Conservation (phyloP, 2,888 invertebrate species). For the Zhengitettix transpicula region DNA sequence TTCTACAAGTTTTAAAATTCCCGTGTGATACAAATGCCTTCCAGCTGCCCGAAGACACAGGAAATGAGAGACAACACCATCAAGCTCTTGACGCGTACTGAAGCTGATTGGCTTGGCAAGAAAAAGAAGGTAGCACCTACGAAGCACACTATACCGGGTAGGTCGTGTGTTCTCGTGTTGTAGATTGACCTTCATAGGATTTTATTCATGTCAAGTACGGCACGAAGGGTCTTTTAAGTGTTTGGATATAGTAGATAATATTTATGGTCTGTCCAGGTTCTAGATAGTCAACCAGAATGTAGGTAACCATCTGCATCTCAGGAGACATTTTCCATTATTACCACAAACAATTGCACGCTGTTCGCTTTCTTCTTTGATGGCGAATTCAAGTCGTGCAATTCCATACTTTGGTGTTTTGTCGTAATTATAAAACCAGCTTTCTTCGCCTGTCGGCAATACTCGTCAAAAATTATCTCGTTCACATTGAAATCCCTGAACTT, state of each 20-base stretch:
- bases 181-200: neutral
- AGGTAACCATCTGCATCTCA: slow-evolving; percentile 1
- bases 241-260: neutral
- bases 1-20: neutral
- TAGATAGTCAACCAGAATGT: neutral
- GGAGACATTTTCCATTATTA: neutral
- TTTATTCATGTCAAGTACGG: neutral
- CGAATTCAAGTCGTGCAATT: slow-evolving; percentile 1
- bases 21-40: neutral
- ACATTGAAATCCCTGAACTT: neutral
- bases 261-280: neutral
- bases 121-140: too few relatives aligned
- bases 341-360: neutral
- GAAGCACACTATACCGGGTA: too few relatives aligned
- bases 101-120: too few relatives aligned
- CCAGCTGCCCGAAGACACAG: neutral
- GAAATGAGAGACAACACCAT: too few relatives aligned
- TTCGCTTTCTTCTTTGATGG: neutral
- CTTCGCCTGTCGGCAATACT: neutral
- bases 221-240: neutral
- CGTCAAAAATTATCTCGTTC: neutral
- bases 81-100: too few relatives aligned
- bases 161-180: neutral
- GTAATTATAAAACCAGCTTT: neutral
- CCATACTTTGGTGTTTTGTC: neutral